Evolutionary conservation across 2,797 vertebrate genomes (phyloP).

Genomic region (Crocidura indochinensis): DNA sequence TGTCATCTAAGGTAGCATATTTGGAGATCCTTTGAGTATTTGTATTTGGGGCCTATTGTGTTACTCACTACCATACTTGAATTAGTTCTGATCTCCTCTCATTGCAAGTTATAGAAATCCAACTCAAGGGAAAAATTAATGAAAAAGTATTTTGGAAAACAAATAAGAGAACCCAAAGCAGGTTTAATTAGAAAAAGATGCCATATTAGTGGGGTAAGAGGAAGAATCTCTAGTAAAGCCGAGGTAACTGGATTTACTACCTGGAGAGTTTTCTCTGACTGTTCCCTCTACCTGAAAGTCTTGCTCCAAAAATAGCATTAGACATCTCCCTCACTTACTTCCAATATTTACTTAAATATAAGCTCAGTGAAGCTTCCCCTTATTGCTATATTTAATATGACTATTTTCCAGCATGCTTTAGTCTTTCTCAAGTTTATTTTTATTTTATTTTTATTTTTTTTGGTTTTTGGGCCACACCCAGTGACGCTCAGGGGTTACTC

Average conservation of each 20-base stretch:
- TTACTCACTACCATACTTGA: not conserved
- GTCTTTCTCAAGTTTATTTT: not conserved
- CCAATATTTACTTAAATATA: not conserved
- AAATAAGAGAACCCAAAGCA: constrained; percentile 9
- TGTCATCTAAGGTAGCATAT: not conserved
- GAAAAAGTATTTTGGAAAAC: not conserved
- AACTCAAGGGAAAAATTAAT: constrained; percentile 20
- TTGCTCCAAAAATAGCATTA: not conserved
- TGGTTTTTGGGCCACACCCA: too few relatives aligned
- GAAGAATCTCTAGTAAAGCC: not conserved
- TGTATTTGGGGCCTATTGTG: not conserved
- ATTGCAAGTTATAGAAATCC: not conserved
- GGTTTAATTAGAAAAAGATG: not conserved
- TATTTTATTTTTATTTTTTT: not conserved
- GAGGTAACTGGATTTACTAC: not conserved
- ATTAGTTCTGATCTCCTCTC: not conserved
- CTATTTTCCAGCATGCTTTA: not conserved
- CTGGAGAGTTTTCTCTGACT: not conserved
- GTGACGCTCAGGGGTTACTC: too few relatives aligned
- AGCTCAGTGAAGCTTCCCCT: not conserved
- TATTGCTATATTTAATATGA: not conserved
- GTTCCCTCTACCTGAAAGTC: not conserved
- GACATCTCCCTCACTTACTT: not conserved
- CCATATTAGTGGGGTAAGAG: not conserved
- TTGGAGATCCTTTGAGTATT: not conserved